Evolutionary conservation across 2,888 invertebrate genomes (phyloP), one percentile per base, ranked within the genome.

Genomic region (Tenthredo amoena): DNA sequence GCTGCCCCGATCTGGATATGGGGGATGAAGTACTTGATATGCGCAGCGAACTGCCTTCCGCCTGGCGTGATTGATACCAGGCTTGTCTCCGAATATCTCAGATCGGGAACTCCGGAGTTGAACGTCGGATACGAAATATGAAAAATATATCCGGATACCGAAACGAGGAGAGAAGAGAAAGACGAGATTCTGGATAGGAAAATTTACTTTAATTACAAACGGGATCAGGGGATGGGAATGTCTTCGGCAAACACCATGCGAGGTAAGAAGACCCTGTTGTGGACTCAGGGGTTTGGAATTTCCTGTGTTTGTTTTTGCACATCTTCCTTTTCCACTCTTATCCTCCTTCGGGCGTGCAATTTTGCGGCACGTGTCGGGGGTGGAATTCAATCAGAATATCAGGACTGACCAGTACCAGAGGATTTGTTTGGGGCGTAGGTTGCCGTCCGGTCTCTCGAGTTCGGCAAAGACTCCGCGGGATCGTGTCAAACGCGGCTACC

Each of bases 31-130:
- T 77, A 84, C 84, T 88, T 88, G 87, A 88, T 87, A 88, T 88
- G 88, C 87, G 86, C 86, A 85, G 83, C 87, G 86, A 87, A 83
- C 65, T 31, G 86, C 85, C 84, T 86, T 86, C 86, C 87, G 86
- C 85, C 85, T 86, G 79, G 81, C 21, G 85, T 87, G 89, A 89
- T 88, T 89, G 89, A 89, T 89, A 87, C 86, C 86, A 86, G 82
- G 86, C 86, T 88, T 87, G 87, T 87, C 88, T 88, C 82, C 81
- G 85, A 86, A 88, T 87, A 88, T 87, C 86, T 88, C 87, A 84
- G 76, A 84, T 83, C 47, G 40, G 37, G 47, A 58, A 40, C 5
- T 21, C 21, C 9, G 34, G 21, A 12, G 81, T 43, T 37, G 31
- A 55, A 50, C 58, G 58, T 50, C 47, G 58, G 18, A 79, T 9